These are phyloP conservation scores for Iselma pallidipennis DNA, from an alignment of 2,888 invertebrate genomes.

Conservation along the genomic window DNA sequence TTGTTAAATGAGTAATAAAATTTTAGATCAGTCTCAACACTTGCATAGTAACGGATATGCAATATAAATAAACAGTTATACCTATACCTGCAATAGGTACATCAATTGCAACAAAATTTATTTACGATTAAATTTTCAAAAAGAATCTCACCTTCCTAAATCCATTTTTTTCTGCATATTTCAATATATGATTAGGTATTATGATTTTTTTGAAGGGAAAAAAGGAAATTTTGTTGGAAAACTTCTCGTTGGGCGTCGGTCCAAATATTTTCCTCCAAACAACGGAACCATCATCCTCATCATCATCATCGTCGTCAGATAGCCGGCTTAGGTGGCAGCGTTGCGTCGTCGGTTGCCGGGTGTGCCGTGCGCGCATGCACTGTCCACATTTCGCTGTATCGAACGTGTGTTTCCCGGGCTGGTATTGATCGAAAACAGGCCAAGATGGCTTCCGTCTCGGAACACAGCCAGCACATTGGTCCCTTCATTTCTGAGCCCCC, in stretches of 20 bases:
- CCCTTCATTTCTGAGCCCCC: slow-evolving; percentile 44
- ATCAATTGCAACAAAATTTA: no score
- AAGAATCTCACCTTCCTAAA: neutral
- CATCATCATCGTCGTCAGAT: no score
- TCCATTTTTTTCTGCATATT: no score
- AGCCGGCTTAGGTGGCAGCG: neutral
- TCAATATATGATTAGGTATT: no score
- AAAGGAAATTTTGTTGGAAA: no score
- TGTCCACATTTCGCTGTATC: slow-evolving; percentile 43
- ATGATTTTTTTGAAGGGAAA: no score
- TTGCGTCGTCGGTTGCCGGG: neutral
- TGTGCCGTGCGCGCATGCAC: slow-evolving; percentile 21
- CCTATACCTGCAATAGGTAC: no score
- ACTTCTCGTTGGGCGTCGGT: no score
- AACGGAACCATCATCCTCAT: no score
- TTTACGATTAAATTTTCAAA: no score
- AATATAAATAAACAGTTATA: neutral
- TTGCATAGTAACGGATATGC: neutral
- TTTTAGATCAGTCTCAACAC: neutral
- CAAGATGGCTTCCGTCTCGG: slow-evolving; percentile 54
- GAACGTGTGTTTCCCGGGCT: slow-evolving; percentile 46
- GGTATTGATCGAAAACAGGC: slow-evolving; percentile 49
- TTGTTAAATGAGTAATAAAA: neutral
- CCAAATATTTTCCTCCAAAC: neutral
- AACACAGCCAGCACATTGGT: slow-evolving; percentile 49